Conservation (phyloP, 2,888 invertebrate genomes). For the Drosophila rellima region DNA sequence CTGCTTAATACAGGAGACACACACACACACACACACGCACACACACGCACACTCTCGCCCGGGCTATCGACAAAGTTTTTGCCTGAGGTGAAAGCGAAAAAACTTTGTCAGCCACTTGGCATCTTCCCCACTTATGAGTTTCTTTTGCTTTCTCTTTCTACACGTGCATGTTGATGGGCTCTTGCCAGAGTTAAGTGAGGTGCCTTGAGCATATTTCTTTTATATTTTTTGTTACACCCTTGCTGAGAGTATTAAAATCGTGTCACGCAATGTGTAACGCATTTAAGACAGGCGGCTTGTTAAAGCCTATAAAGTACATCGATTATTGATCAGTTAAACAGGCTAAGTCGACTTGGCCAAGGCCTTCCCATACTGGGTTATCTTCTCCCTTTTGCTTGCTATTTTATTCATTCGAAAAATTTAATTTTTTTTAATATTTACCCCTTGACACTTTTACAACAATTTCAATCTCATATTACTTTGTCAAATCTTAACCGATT, state of each 20-base stretch:
- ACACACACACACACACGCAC: conserved; percentile 11
- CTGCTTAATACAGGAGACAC: conserved; percentile 16
- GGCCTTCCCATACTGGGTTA: not conserved
- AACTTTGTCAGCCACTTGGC: conserved; percentile 55
- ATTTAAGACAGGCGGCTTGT: not conserved
- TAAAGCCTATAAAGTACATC: not conserved
- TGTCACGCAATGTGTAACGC: conserved; percentile 5
- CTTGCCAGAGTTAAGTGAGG: conserved; percentile 28
- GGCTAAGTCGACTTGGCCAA: not conserved
- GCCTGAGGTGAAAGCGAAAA: conserved; percentile 51
- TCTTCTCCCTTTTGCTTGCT: too few relatives aligned
- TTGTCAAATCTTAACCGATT: too few relatives aligned
- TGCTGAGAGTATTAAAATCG: conserved; percentile 5
- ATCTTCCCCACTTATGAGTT: conserved; percentile 1
- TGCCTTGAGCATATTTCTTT: conserved; percentile 27
- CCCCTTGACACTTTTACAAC: too few relatives aligned
- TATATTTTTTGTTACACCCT: conserved; percentile 2
- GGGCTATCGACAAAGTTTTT: conserved; percentile 51
- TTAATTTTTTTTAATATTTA: too few relatives aligned
- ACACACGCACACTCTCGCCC: conserved; percentile 4
- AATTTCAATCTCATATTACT: too few relatives aligned
- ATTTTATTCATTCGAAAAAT: too few relatives aligned
- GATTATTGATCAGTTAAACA: not conserved
- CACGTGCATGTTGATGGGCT: conserved; percentile 38
- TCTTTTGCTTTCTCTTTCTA: not conserved